Percentiles rank a stretch among this genome's conserved stretches.
These are phyloP conservation scores for Archegozetes longisetosus DNA, from an alignment of 1,140 invertebrate genomes.

Conservation along the genomic window DNA sequence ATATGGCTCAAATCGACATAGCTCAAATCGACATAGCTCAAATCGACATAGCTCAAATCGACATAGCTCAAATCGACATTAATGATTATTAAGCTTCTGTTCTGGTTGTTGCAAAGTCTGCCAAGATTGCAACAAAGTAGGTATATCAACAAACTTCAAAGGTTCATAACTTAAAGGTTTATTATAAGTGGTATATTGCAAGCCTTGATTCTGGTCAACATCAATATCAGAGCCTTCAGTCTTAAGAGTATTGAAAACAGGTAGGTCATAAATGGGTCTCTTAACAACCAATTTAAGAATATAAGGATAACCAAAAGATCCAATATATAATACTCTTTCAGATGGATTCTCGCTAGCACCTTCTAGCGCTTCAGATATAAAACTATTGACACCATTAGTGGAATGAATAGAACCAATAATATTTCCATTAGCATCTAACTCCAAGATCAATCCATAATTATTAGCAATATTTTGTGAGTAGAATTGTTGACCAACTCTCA, in stretches of 20 bases:
- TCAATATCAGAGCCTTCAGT: not conserved
- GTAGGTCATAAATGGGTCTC: not conserved
- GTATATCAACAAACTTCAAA: not conserved
- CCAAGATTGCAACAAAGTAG: not conserved
- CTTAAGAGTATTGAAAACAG: not conserved
- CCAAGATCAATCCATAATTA: constrained; percentile 34
- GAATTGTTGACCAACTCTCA: constrained; percentile 30
- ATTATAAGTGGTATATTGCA: not conserved
- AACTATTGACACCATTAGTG: constrained; percentile 24
- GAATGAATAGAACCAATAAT: constrained; percentile 36
- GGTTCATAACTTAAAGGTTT: not conserved
- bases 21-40: too few species aligned
- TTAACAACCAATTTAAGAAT: constrained; percentile 26
- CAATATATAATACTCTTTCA: constrained; percentile 36
- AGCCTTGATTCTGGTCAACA: not conserved
- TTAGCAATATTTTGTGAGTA: constrained; percentile 7
- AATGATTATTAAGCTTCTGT: not conserved
- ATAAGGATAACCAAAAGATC: constrained; percentile 49
- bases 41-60: too few species aligned
- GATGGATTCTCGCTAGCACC: constrained; percentile 19
- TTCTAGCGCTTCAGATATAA: constrained; percentile 29
- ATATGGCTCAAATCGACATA: too few species aligned
- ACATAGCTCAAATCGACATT: too few species aligned
- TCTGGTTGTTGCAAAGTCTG: not conserved
- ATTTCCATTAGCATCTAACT: constrained; percentile 46